Evolutionary conservation across 2,797 vertebrate genomes (phyloP), one percentile per base, ranked within the genome.

Genomic region (Columba guinea): DNA sequence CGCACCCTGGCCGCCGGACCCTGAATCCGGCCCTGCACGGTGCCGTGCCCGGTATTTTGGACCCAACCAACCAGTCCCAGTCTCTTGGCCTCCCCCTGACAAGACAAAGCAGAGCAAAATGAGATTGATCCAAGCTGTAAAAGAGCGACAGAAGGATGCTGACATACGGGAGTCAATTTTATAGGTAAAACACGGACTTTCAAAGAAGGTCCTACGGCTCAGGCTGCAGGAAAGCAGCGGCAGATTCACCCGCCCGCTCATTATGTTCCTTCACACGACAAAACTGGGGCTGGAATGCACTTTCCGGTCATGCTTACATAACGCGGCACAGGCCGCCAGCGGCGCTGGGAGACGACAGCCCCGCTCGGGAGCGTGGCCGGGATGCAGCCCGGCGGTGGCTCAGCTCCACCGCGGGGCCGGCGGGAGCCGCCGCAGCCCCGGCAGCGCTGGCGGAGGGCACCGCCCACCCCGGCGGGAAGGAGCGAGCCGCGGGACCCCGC

Each of bases 61-160:
- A 99, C 99, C 99, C 99, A 99, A 84, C 99, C 99, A 23, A 99
- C 99, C 60, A 99, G 97, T 37, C 99, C 99, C 20, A 99, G 97
- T 62, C 97, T 98, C 97, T 98, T 98, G 13, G 98, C 98, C 70
- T 99, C 98, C 62, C 98, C 97, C 99, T 99, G 97, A 69, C 96
- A 95, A 83, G 48, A 35, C 44, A 95, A 83, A 0, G 39, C 21
- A 94, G 53, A 89, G 60, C 64, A 60, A 73, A 44, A 73, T 16
- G 7, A 65, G 71, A 64, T 75, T 71, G 88, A 44, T 35, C 27
- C 26, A 11, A 81, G 59, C 73, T 13, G 27, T 26, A 30, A 32
- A 14, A 55, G 34, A 58, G 67, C 46, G 62, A 64, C 4, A 89
- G n/a, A 79, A 67, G 4, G 30, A 27, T 46, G 11, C 7, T 34